Conservation (phyloP, 1,140 invertebrate genomes). For the Hycleus cichorii region DNA sequence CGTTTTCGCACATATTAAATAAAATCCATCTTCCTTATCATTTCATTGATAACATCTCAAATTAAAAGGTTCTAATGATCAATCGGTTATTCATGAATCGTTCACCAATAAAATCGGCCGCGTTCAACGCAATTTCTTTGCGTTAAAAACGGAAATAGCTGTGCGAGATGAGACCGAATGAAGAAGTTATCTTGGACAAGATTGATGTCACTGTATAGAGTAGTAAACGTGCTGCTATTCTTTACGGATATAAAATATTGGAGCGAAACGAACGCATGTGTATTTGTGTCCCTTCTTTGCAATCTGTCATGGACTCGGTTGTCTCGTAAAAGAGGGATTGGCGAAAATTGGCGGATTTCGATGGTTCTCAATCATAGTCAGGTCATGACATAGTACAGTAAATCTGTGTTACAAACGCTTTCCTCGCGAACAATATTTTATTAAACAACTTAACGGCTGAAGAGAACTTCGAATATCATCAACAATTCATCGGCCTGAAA, state of each 20-base stretch:
- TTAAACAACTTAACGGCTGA: too few relatives aligned
- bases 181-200: constrained; percentile 9
- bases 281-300: constrained; percentile 13
- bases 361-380: constrained; percentile 32
- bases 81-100: too few relatives aligned
- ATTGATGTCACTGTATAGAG: constrained; percentile 15
- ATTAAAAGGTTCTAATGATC: too few relatives aligned
- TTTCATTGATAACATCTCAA: too few relatives aligned
- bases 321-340: constrained; percentile 27
- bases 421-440: too few relatives aligned
- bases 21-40: too few relatives aligned
- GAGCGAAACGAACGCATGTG: background rate
- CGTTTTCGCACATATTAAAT: too few relatives aligned
- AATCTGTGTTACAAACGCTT: too few relatives aligned
- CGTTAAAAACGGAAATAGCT: background rate
- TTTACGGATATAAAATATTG: constrained; percentile 16
- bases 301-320: constrained; percentile 25
- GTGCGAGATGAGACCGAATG: constrained; percentile 9
- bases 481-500: too few relatives aligned
- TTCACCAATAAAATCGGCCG: background rate
- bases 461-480: too few relatives aligned
- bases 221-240: constrained; percentile 1
- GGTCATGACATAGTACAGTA: constrained; percentile 14
- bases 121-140: background rate
- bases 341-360: constrained; percentile 32